These are phyloP conservation scores for Coelopa pilipes DNA, from an alignment of 2,888 invertebrate species.

Conservation along the genomic window DNA sequence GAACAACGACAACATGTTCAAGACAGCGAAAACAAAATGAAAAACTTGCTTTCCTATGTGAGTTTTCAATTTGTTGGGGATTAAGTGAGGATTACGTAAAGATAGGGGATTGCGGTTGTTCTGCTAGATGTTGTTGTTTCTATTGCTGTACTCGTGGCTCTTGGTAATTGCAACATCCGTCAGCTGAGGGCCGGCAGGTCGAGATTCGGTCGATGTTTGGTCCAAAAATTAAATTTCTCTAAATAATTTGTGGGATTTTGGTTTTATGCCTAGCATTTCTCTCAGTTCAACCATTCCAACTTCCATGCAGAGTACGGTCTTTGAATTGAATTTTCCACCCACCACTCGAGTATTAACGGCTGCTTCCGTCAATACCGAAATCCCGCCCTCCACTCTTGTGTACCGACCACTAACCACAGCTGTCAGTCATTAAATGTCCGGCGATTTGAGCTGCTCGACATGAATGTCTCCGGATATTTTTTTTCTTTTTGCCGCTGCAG, in stretches of 20 bases:
- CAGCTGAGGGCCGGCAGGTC: not conserved
- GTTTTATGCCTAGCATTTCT: not conserved
- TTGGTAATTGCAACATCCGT: not conserved
- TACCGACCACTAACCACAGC: too few relatives aligned
- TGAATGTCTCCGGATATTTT: too few relatives aligned
- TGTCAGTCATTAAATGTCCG: too few relatives aligned
- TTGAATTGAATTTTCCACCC: too few relatives aligned
- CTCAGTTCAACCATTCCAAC: not conserved
- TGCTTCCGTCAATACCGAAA: too few relatives aligned
- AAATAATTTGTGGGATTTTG: not conserved
- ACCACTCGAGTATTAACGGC: too few relatives aligned
- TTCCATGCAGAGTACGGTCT: too few relatives aligned
- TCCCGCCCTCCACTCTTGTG: too few relatives aligned
- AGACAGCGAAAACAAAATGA: not conserved
- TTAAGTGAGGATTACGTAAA: slow-evolving; percentile 23
- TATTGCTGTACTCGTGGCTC: too few relatives aligned
- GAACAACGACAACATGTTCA: not conserved
- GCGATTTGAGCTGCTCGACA: too few relatives aligned
- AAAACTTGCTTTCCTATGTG: slow-evolving; percentile 16
- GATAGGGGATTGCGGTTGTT: slow-evolving; percentile 2
- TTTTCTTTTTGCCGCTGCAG: too few relatives aligned
- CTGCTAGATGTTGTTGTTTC: not conserved
- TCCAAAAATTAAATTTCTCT: not conserved
- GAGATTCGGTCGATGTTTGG: not conserved
- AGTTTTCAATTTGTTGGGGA: slow-evolving; percentile 31